Evolutionary conservation across 2,113 vertebrate genomes (phyloP).

Genomic region (Parus major): DNA sequence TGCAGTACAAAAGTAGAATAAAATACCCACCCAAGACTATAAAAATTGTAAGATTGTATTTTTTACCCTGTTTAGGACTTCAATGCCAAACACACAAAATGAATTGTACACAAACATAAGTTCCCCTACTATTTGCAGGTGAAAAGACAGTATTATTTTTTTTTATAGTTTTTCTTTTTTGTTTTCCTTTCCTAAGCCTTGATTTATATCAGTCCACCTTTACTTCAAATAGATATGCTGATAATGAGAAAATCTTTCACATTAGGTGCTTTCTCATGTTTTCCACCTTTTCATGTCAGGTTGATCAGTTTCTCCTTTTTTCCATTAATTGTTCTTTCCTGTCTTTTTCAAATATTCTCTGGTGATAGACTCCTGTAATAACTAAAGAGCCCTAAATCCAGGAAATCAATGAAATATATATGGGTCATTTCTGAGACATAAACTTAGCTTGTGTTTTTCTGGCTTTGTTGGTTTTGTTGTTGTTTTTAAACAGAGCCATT

Average conservation of each 20-base stretch:
- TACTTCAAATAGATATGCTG: not conserved
- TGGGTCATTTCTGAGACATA: not conserved
- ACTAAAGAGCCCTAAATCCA: not conserved
- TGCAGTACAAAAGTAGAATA: not conserved
- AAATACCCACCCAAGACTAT: fast-evolving
- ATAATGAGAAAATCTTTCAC: not conserved
- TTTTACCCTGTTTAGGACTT: not conserved
- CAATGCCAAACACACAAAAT: not conserved
- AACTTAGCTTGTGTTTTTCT: not conserved
- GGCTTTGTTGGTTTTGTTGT: not conserved
- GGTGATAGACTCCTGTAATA: not conserved
- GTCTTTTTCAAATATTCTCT: not conserved
- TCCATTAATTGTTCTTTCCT: not conserved
- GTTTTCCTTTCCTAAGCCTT: not conserved
- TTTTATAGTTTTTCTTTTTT: not conserved
- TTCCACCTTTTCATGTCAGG: not conserved
- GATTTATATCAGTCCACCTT: not conserved
- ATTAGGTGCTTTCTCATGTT: not conserved
- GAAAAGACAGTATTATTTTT: not conserved
- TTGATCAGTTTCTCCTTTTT: not conserved
- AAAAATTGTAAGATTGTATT: not conserved
- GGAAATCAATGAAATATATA: not conserved
- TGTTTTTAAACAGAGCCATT: not conserved
- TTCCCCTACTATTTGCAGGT: not conserved
- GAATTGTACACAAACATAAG: not conserved